phyloP scores from a whole-genome alignment of 2,888 invertebrate species.

The Hydropsyche betteni region DNA sequence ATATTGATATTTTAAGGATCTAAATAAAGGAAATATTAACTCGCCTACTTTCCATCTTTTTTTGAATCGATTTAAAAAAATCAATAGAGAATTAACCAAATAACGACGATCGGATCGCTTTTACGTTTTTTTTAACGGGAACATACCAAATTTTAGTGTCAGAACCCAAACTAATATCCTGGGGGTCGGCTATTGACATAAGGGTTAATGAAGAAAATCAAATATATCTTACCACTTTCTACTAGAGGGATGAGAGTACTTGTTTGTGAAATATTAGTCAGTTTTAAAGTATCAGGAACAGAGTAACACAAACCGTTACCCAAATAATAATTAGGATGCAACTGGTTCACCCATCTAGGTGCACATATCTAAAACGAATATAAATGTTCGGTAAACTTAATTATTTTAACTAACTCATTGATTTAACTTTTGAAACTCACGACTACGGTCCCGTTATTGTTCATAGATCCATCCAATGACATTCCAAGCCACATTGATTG shows the following conservation, averaged over 20 bases:
- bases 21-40: no score
- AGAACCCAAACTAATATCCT: no score
- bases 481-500: constrained; percentile 64
- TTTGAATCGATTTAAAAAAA: no score
- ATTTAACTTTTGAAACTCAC: constrained; percentile 53
- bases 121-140: no score
- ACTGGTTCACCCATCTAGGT: constrained; percentile 58
- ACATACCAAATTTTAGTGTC: no score
- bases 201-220: neutral
- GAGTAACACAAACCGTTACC: constrained; percentile 59
- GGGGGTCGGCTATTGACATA: no score
- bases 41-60: no score
- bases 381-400: neutral
- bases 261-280: constrained; percentile 48
- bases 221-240: constrained; percentile 41
- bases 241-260: constrained; percentile 45
- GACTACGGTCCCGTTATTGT: constrained; percentile 55
- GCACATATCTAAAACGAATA: constrained; percentile 56
- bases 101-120: no score
- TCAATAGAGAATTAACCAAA: no score
- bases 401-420: neutral
- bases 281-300: constrained; percentile 51
- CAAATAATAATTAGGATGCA: constrained; percentile 56
- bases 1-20: no score
- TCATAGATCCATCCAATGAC: constrained; percentile 55